Evolutionary conservation across 64 coral and sea anemone species (phyloP).

Genomic region (Stichodactyla helianthus): DNA sequence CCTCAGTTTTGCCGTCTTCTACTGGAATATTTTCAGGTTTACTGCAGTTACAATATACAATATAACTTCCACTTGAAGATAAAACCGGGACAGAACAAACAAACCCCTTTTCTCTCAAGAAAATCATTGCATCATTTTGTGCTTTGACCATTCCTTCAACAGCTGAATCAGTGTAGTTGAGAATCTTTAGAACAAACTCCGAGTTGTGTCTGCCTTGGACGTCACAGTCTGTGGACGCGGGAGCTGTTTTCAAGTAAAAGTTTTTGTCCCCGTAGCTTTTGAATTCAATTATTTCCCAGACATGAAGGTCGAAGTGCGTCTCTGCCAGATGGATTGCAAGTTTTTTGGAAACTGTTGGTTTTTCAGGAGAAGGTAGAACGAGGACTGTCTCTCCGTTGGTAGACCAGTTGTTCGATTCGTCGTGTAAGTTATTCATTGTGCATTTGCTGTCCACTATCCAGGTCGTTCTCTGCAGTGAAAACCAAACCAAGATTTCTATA

Average conservation of each 20-base stretch:
- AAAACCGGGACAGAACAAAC: neutral
- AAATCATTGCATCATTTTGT: neutral
- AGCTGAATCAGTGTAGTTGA: neutral
- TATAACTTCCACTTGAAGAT: neutral
- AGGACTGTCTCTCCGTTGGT: too few relatives aligned
- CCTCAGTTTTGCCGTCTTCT: neutral
- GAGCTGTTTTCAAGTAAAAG: neutral
- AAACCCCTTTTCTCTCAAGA: neutral
- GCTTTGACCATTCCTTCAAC: neutral
- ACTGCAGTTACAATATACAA: neutral
- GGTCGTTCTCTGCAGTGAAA: too few relatives aligned
- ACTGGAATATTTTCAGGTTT: neutral
- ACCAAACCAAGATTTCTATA: too few relatives aligned
- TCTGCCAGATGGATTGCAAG: neutral
- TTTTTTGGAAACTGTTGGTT: conserved; percentile 1
- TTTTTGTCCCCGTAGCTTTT: neutral
- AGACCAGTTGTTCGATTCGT: too few relatives aligned
- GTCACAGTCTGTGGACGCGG: neutral
- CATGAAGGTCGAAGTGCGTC: neutral
- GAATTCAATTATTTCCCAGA: neutral
- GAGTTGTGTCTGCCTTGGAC: neutral
- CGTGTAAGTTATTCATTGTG: too few relatives aligned
- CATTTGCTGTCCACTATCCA: too few relatives aligned
- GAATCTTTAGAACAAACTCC: neutral
- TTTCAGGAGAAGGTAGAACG: neutral